phyloP scores from a whole-genome alignment of 1,140 invertebrate species.

The Tribolium castaneum region DNA sequence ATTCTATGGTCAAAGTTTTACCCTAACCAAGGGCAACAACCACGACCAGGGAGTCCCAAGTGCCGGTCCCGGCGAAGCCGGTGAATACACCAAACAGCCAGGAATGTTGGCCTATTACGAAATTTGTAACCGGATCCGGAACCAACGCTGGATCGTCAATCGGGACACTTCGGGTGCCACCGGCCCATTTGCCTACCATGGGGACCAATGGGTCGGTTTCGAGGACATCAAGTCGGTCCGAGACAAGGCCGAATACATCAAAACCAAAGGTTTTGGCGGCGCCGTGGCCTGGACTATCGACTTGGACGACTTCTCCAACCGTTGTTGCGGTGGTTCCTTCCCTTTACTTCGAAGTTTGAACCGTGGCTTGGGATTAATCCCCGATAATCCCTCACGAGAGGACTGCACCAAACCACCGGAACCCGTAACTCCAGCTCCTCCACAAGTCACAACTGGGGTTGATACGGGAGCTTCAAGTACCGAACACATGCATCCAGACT shows the following conservation, averaged over 20 bases:
- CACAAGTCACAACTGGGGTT: slow-evolving; percentile 73
- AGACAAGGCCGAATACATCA: slow-evolving; percentile 82
- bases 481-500: slow-evolving; percentile 41
- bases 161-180: slow-evolving; percentile 65
- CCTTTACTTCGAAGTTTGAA: slow-evolving; percentile 81
- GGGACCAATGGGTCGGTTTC: slow-evolving; percentile 91
- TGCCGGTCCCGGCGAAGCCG: slow-evolving; percentile 79
- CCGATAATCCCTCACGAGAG: slow-evolving; percentile 67
- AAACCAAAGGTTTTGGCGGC: slow-evolving; percentile 78
- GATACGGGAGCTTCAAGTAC: slow-evolving; percentile 59
- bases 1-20: slow-evolving; percentile 90
- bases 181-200: slow-evolving; percentile 83
- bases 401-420: slow-evolving; percentile 74
- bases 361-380: slow-evolving; percentile 75
- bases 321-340: slow-evolving; percentile 81
- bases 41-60: slow-evolving; percentile 66
- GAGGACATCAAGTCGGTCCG: slow-evolving; percentile 83
- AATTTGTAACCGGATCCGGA: slow-evolving; percentile 81
- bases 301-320: slow-evolving; percentile 88
- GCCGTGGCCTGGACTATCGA: slow-evolving; percentile 92
- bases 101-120: slow-evolving; percentile 93
- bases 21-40: slow-evolving; percentile 69
- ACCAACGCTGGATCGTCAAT: slow-evolving; percentile 70
- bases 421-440: slow-evolving; percentile 77
- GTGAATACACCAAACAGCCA: slow-evolving; percentile 86